These are phyloP conservation scores for Dolomedes plantarius DNA, from an alignment of 2,888 invertebrate genomes.

Conservation along the genomic window DNA sequence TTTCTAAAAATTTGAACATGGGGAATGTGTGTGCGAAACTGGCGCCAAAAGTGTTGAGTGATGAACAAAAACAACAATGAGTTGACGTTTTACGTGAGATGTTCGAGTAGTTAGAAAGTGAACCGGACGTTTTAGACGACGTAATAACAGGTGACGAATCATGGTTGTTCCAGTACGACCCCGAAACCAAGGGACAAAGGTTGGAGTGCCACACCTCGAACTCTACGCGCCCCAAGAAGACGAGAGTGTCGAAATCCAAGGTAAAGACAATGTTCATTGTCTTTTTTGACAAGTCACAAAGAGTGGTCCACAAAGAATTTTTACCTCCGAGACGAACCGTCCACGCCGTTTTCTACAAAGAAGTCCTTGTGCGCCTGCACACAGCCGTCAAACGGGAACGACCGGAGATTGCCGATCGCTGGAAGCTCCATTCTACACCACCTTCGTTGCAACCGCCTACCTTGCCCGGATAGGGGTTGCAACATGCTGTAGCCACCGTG, in stretches of 20 bases:
- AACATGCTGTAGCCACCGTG: too few species aligned
- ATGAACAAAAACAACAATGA: neutral
- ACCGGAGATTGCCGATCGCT: neutral
- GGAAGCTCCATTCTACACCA: neutral
- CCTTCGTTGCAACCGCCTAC: neutral
- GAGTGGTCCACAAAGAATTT: neutral
- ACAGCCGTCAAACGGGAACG: neutral
- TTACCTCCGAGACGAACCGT: neutral
- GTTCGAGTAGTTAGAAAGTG: constrained; percentile 5
- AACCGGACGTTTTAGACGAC: neutral
- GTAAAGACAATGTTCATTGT: neutral
- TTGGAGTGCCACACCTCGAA: neutral
- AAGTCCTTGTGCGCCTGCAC: neutral
- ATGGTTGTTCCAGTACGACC: neutral
- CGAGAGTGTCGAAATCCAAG: neutral
- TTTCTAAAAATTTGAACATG: neutral
- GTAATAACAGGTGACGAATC: neutral
- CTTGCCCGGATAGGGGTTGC: too few species aligned
- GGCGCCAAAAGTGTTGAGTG: neutral
- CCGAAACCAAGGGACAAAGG: neutral
- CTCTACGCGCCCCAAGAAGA: neutral
- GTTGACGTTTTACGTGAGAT: neutral
- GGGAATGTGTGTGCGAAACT: neutral
- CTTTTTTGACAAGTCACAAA: neutral
- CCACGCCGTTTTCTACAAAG: neutral